Conservation (phyloP, 1,140 invertebrate species). For the Ostrea denselamellosa region DNA sequence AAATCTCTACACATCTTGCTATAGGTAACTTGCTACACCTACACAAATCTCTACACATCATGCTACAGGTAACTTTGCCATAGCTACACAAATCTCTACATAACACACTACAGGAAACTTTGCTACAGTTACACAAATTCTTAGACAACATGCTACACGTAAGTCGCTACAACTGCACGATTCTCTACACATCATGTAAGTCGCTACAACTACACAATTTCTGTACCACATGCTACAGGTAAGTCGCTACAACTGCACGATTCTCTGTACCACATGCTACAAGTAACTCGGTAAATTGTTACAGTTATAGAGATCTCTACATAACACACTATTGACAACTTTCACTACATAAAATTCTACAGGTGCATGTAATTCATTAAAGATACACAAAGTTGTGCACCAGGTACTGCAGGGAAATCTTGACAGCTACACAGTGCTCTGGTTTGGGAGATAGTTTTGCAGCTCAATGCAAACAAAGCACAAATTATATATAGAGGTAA, state of each 20-base stretch:
- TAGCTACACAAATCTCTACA: not conserved
- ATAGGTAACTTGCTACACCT: not conserved
- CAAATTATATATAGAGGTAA: too few relatives aligned
- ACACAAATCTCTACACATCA: not conserved
- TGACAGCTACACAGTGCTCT: too few relatives aligned
- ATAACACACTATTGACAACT: not conserved
- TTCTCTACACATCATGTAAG: not conserved
- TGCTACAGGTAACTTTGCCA: too few relatives aligned
- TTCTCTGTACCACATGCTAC: not conserved
- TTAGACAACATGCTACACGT: too few relatives aligned
- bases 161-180: not conserved
- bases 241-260: not conserved
- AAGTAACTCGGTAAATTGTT: not conserved
- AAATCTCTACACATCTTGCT: too few relatives aligned
- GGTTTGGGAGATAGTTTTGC: too few relatives aligned
- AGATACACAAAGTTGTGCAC: too few relatives aligned
- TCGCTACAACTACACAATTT: not conserved
- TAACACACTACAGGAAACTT: not conserved
- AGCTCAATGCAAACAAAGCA: too few relatives aligned
- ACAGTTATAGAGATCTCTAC: not conserved
- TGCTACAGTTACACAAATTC: too few relatives aligned
- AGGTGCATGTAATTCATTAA: too few relatives aligned
- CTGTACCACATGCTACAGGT: too few relatives aligned
- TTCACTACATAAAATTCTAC: too few relatives aligned
- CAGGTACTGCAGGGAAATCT: not conserved